Conservation (phyloP, 2,113 vertebrate genomes). For the Macquaria ambigua region DNA sequence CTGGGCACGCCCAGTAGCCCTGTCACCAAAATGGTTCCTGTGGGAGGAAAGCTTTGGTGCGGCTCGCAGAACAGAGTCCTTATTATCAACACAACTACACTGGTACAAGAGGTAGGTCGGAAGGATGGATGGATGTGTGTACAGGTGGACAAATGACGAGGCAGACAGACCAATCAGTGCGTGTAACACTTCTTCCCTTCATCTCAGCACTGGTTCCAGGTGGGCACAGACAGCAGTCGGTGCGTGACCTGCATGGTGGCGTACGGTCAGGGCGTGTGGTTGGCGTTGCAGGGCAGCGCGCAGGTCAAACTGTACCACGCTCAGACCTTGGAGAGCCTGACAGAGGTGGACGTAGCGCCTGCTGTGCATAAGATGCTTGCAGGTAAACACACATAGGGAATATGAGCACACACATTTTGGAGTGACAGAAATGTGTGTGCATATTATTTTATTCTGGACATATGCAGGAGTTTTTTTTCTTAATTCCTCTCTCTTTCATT, state of each 20-base stretch:
- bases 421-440: neutral
- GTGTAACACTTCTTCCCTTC: neutral
- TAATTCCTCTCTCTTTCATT: neutral
- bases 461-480: neutral
- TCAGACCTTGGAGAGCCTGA: constrained; percentile 92
- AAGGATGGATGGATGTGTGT: neutral
- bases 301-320: constrained; percentile 94
- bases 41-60: constrained; percentile 95
- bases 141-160: neutral
- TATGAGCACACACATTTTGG: neutral
- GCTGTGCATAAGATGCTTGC: constrained; percentile 99
- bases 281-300: constrained; percentile 95
- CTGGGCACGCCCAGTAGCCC: constrained; percentile 91
- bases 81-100: constrained; percentile 88
- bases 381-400: constrained; percentile 79
- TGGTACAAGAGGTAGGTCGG: constrained; percentile 92
- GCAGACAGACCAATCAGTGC: neutral
- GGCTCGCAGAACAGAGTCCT: constrained; percentile 95
- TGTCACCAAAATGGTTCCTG: constrained; percentile 96
- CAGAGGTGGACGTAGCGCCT: constrained; percentile 94
- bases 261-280: constrained; percentile 92
- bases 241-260: constrained; percentile 95
- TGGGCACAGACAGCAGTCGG: constrained; percentile 92
- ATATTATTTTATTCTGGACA: neutral
- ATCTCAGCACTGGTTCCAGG: constrained; percentile 90